phyloP scores from a whole-genome alignment of 2,797 vertebrate genomes.

The Sitta carolinensis region DNA sequence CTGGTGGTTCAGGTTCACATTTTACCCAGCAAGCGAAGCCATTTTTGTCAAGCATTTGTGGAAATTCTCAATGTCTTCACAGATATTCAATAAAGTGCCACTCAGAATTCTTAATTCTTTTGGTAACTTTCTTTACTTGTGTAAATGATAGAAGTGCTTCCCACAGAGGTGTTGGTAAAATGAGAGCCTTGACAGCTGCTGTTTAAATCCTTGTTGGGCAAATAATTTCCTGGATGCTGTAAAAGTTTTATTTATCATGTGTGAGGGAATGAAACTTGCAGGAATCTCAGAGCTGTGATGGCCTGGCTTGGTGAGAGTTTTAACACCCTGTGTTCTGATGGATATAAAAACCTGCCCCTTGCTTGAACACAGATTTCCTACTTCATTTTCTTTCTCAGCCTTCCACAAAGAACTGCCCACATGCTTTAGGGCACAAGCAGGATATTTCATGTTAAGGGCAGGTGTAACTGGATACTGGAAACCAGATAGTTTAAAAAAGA shows the following conservation, averaged over 20 bases:
- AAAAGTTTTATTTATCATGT: neutral
- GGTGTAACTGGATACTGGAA: neutral
- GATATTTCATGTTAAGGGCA: neutral
- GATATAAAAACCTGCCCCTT: neutral
- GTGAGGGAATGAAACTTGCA: neutral
- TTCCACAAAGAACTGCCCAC: neutral
- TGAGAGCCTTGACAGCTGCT: neutral
- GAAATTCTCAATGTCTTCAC: neutral
- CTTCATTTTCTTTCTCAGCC: neutral
- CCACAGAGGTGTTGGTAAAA: neutral
- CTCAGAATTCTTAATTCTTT: neutral
- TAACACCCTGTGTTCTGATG: neutral
- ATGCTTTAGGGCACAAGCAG: neutral
- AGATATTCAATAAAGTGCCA: neutral
- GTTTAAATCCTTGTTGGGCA: neutral
- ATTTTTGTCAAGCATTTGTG: neutral
- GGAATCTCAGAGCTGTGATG: neutral
- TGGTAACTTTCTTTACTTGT: neutral
- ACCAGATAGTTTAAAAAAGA: neutral
- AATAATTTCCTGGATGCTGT: neutral
- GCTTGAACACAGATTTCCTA: neutral
- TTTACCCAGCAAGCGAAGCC: neutral
- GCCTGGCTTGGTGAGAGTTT: neutral
- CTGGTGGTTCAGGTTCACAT: neutral
- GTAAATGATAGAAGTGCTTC: neutral